Base-by-base conservation (phyloP, 2,797 vertebrate species). In the Periparus ater region DNA sequence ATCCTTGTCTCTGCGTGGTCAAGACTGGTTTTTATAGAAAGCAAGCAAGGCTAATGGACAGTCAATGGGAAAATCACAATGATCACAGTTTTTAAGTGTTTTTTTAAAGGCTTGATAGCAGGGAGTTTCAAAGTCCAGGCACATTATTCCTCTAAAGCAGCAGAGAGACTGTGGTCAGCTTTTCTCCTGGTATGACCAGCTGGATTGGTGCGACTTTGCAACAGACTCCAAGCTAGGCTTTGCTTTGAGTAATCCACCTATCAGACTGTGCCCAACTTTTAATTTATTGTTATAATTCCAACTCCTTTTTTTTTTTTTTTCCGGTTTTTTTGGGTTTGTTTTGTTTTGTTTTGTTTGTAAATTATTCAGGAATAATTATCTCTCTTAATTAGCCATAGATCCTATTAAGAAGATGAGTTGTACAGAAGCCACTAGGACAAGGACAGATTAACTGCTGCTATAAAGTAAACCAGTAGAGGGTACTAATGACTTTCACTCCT, bases 381-480 rank as follows among this genome's bases (percentile, higher is more conserved):
- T 92, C 23, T 54, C 12, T 78, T 78, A 91, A 50, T 90, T 93
- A 92, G 36, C 29, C 21, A 30, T 9, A 68, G 42, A 78, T 38
- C 30, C 47, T 79, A 21, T 81, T 65, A 65, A 82, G 79, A 85
- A 89, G 18, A 85, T 60, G 29, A 22, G 15, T 77, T 93, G 32
- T 16, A 19, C 19, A 51, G 77, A 89, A 85, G 15, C 61, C 47
- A 38, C 68, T 68, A 86, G 66, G 29, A 68, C 21, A 78, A 68
- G 63, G 30, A 85, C 2, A 17, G 30, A 38, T 61, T 81, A 40
- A 65, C 27, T 92, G 85, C 71, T 83, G 38, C 70, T 86, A 76
- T 25, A 60, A 30, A 42, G 42, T 80, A 61, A 67, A 26, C 96
- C 98, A 97, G 92, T 82, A 98, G 97, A 96, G 97, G 97, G 97